Base-by-base conservation (phyloP, 2,113 vertebrate species). In the Corydoras sp. region DNA sequence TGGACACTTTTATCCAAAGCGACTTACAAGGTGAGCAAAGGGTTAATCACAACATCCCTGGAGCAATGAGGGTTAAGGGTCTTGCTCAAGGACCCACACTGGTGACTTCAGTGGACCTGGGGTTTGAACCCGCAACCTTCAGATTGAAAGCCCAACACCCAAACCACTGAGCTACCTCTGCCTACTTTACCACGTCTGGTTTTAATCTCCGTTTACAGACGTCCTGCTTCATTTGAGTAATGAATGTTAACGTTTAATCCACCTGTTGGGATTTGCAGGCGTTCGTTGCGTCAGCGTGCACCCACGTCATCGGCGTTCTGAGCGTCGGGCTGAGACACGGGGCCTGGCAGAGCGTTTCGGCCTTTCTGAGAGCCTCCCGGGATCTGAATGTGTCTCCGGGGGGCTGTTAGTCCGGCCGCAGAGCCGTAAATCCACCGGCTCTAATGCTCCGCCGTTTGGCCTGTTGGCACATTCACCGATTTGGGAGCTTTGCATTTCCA, bases 401-500 rank as follows among this genome's bases (percentile, higher is more conserved):
- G 75, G 56, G 62, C 65, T 61, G 68, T 77, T 77, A 65, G 65
- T 58, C 56, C 31, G 60, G 12, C 59, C 68, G 69, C 66, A 72
- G 65, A 9, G 58, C 58, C 64, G 75, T 80, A 80, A 80, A 77
- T 77, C 76, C 58, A 62, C 51, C 62, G 61, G 30, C 69, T 69
- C 69, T 62, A 75, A 77, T 77, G 69, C 65, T 61, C 69, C 58
- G 35, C 56, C 18, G 35, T 62, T 72, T 59, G 24, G 68, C 55
- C 65, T 69, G 65, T 69, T 75, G 77, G 69, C 69, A 71, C 70
- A 62, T 72, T 71, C 49, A 60, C 69, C 56, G 75, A 75, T 75
- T 65, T 72, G 69, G 73, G 65, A 70, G 60, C 56, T 75, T 75
- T 78, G 77, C 73, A 65, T 75, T 68, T 55, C 67, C 31, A 15